Evolutionary conservation across 1,140 invertebrate genomes (phyloP).

Genomic region (Trichonephila clavata): DNA sequence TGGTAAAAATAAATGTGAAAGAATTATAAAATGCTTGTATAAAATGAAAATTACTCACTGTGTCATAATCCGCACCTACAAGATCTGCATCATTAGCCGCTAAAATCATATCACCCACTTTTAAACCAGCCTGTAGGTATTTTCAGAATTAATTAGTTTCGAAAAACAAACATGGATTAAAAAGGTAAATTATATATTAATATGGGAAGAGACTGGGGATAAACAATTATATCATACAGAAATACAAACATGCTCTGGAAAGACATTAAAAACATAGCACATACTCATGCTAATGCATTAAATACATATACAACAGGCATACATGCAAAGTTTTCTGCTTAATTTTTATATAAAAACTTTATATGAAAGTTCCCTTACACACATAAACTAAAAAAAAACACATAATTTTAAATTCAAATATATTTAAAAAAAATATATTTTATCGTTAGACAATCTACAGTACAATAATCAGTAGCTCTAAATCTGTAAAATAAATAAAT

Average conservation of each 20-base stretch:
- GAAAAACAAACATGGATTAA: background rate
- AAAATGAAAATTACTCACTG: constrained; percentile 81
- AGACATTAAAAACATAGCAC: background rate
- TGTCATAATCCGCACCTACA: constrained; percentile 92
- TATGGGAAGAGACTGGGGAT: background rate
- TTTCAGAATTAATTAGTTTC: background rate
- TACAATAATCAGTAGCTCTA: too few relatives aligned
- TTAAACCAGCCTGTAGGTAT: constrained; percentile 89
- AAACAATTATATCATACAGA: background rate
- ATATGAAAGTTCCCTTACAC: too few relatives aligned
- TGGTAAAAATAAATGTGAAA: background rate
- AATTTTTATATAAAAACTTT: too few relatives aligned
- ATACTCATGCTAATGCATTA: background rate
- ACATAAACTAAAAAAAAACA: too few relatives aligned
- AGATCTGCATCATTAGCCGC: constrained; percentile 95
- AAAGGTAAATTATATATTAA: background rate
- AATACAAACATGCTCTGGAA: background rate
- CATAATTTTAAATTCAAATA: too few relatives aligned
- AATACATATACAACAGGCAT: background rate
- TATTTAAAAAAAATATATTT: too few relatives aligned
- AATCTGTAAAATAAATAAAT: too few relatives aligned
- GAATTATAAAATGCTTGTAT: background rate
- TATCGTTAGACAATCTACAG: too few relatives aligned
- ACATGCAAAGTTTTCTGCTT: background rate
- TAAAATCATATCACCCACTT: constrained; percentile 96